Evolutionary conservation across 2,113 vertebrate species (phyloP), one percentile per base, ranked within the genome.

Genomic region (Falco punctatus): DNA sequence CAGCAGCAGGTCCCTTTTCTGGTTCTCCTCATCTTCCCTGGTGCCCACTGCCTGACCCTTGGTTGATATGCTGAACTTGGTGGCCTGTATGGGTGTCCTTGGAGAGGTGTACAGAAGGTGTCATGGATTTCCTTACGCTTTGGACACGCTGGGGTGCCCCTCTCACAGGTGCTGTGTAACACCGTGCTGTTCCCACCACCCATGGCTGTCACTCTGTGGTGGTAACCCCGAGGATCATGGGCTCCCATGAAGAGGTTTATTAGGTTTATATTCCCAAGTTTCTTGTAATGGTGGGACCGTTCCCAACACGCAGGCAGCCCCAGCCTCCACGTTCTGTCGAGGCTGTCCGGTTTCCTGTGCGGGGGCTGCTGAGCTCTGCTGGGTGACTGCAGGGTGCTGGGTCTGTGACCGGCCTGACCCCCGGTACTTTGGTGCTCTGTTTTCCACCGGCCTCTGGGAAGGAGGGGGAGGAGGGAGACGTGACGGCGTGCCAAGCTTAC

Each of bases 321-420:
- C 0, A 46, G 5, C 49, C 28, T 73, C 49, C 7, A 13, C 27
- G 44, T 95, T 33, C 44, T 40, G 10, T 38, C 1, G 4, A 51
- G 13, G 13, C 23, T 55, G 20, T 11, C 61, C 2, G 0, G 1
- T 40, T 75, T 55, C 74, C 82, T 49, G 22, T 1, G 0, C 0
- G 0, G 24, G 17, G 22, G 44, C 20, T 2, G 1, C 51, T 13
- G 4, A 46, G 38, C 35, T 92, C 57, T 88, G 18, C 40, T 52
- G 0, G 0, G 23, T 59, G 72, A 42, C 49, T 20, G 18, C 66
- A 26, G 0, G 0, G 35, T 54, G 38, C 7, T 78, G 30, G 24
- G 40, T 24, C 51, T 1, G 0, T 3, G 10, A 57, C 1, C 1
- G 2, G 9, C 22, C 64, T 61, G 38, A 54, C 19, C 10, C 21